Evolutionary conservation across 2,888 invertebrate species (phyloP).

Genomic region (Ophioninae sp.): DNA sequence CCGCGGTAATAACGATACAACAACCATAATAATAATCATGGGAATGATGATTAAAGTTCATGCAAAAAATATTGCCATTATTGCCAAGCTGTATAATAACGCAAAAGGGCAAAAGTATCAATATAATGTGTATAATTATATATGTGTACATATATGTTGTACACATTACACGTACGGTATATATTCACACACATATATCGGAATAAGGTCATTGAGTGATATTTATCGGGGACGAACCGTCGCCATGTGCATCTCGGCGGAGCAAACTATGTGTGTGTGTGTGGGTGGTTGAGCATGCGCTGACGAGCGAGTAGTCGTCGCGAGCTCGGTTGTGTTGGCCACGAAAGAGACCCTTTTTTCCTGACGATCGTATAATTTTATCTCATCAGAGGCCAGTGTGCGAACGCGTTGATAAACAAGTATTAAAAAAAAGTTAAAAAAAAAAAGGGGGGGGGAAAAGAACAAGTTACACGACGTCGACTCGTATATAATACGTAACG

Average conservation of each 20-base stretch:
- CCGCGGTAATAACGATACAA: too few species aligned
- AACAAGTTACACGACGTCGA: conserved; percentile 26
- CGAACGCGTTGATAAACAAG: conserved; percentile 51
- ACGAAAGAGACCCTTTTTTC: conserved; percentile 35
- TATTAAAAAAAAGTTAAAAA: conserved; percentile 32
- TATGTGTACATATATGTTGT: not conserved
- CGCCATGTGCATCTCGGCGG: not conserved
- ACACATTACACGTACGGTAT: too few species aligned
- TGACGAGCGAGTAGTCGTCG: conserved; percentile 8
- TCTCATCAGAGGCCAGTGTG: conserved; percentile 34
- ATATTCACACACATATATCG: not conserved
- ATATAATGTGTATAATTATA: not conserved
- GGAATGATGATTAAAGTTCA: too few species aligned
- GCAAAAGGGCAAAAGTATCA: conserved; percentile 42
- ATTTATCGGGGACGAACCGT: conserved; percentile 52
- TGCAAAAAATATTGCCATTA: too few species aligned
- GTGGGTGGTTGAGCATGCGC: not conserved
- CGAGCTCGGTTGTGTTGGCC: not conserved
- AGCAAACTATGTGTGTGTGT: not conserved
- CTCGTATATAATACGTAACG: conserved; percentile 16
- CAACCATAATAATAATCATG: too few species aligned
- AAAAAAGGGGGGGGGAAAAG: too few species aligned
- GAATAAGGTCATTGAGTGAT: conserved; percentile 59
- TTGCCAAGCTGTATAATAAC: not conserved
- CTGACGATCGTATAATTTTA: conserved; percentile 54